phyloP scores from a whole-genome alignment of 2,113 vertebrate genomes.

The Argyrosomus japonicus region DNA sequence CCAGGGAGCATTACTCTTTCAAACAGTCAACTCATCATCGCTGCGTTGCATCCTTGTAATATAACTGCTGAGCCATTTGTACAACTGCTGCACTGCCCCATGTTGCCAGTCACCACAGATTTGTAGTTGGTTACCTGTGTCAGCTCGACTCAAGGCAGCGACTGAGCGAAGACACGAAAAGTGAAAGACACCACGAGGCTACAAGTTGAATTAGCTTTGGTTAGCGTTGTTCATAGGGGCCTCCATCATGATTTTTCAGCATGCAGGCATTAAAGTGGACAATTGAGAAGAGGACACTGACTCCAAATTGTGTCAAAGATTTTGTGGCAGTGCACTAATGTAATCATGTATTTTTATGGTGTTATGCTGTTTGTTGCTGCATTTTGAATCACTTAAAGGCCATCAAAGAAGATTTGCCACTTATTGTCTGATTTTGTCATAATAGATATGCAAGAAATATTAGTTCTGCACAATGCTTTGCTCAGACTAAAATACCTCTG shows the following conservation, averaged over 20 bases:
- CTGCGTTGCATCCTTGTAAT: constrained; percentile 5
- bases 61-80: constrained; percentile 15
- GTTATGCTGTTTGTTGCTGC: no score
- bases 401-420: no score
- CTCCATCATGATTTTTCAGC: neutral
- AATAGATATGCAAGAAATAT: no score
- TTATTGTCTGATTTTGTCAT: no score
- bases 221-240: neutral
- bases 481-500: no score
- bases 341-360: neutral
- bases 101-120: constrained; percentile 11
- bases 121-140: neutral
- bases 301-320: neutral
- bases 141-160: neutral
- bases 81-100: neutral
- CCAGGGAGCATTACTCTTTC: constrained; percentile 58
- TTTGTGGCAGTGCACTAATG: neutral
- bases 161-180: neutral
- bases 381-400: neutral
- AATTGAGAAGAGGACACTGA: neutral
- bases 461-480: no score
- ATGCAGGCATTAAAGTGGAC: neutral
- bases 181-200: neutral
- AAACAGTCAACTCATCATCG: constrained; percentile 41
- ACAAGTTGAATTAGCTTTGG: neutral